Evolutionary conservation across 2,113 vertebrate species (phyloP).

Genomic region (Centrocercus urophasianus): DNA sequence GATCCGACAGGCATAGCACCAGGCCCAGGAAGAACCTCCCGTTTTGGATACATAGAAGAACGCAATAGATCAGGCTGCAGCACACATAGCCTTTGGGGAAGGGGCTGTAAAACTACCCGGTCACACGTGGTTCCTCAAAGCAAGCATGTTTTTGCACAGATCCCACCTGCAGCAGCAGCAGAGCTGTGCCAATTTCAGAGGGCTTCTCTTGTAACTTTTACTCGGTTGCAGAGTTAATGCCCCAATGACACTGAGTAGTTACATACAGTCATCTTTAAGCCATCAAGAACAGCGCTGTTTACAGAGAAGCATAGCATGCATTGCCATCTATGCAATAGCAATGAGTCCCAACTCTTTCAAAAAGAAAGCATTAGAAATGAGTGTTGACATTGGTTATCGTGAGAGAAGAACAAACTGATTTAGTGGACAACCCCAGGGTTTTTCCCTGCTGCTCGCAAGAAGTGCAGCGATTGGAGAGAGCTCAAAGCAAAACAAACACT

Average conservation of each 20-base stretch:
- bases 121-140: neutral
- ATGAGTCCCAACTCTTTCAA: neutral
- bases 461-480: neutral
- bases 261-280: neutral
- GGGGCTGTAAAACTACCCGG: neutral
- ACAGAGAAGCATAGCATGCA: neutral
- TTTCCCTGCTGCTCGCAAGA: neutral
- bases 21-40: neutral
- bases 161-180: neutral
- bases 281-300: neutral
- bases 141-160: neutral
- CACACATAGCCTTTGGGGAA: neutral
- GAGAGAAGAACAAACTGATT: neutral
- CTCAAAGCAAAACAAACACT: neutral
- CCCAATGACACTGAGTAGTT: neutral
- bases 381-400: neutral
- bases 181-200: neutral
- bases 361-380: neutral
- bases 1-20: neutral
- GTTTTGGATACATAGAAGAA: fast-evolving
- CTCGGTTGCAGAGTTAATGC: neutral
- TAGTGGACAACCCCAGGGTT: neutral
- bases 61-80: neutral
- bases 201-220: neutral
- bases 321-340: fast-evolving